Evolutionary conservation across 2,888 invertebrate species (phyloP).

Genomic region (Fragum fragum): DNA sequence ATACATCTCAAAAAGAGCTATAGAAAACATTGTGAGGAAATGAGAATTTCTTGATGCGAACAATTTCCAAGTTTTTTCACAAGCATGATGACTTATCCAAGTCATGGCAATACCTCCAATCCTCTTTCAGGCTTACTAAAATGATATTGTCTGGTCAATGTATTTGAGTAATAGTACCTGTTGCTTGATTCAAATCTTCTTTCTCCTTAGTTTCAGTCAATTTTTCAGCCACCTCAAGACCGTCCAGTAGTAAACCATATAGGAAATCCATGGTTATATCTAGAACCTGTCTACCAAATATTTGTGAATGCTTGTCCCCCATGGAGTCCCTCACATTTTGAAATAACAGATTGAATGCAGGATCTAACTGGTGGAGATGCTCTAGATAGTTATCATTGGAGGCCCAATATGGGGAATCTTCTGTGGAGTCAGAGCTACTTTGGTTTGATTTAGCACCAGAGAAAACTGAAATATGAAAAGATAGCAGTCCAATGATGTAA

Average conservation of each 20-base stretch:
- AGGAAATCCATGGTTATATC: conserved; percentile 78
- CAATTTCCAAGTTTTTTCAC: too few relatives aligned
- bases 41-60: too few relatives aligned
- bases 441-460: conserved; percentile 41
- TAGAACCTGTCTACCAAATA: conserved; percentile 80
- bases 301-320: conserved; percentile 72
- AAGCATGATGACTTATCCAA: too few relatives aligned
- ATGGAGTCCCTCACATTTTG: conserved; percentile 73
- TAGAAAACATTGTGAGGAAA: too few relatives aligned
- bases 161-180: conserved; percentile 41
- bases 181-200: conserved; percentile 66
- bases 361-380: conserved; percentile 74
- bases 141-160: too few relatives aligned
- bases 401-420: conserved; percentile 52
- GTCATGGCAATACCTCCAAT: too few relatives aligned
- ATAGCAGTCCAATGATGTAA: too few relatives aligned
- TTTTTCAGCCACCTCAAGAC: conserved; percentile 61
- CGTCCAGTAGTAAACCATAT: conserved; percentile 76
- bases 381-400: conserved; percentile 64
- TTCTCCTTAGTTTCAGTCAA: conserved; percentile 55
- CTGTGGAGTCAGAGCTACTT: conserved; percentile 45
- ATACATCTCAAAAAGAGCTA: too few relatives aligned
- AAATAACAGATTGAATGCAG: conserved; percentile 76
- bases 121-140: too few relatives aligned
- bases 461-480: conserved; percentile 66